Percentiles rank a stretch among this genome's conserved stretches.
These are phyloP conservation scores for Cranoglanis bouderius DNA, from an alignment of 2,113 vertebrate species.

Conservation along the genomic window DNA sequence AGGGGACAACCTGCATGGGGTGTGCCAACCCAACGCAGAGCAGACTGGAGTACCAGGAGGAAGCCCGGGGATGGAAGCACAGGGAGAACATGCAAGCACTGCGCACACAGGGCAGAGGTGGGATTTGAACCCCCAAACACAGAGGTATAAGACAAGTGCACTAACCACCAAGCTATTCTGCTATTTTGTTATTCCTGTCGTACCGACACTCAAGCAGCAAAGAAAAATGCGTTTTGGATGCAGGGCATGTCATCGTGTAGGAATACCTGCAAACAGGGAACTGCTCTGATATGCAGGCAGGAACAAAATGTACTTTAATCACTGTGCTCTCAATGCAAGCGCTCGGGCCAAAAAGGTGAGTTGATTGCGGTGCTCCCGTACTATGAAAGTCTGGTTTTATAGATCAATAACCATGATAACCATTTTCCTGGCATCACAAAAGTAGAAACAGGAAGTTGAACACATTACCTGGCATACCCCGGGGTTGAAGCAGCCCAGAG, in stretches of 20 bases:
- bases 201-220: not conserved
- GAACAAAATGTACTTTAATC: not conserved
- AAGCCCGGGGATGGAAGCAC: no score
- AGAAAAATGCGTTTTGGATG: not conserved
- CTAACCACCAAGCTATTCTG: no score
- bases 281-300: not conserved
- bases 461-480: not conserved
- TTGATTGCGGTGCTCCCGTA: not conserved
- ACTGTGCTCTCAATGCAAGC: not conserved
- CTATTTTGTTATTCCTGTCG: not conserved
- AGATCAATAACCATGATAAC: not conserved
- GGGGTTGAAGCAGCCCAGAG: not conserved
- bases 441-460: not conserved
- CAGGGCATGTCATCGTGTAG: not conserved
- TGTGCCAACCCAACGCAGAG: no score
- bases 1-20: no score
- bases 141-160: no score
- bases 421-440: not conserved
- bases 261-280: no score
- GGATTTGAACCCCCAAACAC: no score
- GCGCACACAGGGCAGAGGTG: no score
- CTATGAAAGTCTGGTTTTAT: not conserved
- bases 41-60: no score
- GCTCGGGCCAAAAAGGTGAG: not conserved
- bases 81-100: no score